Evolutionary conservation across 2,888 invertebrate species (phyloP), one percentile per base, ranked within the genome.

Genomic region (Hermaeophaga mercurialis): DNA sequence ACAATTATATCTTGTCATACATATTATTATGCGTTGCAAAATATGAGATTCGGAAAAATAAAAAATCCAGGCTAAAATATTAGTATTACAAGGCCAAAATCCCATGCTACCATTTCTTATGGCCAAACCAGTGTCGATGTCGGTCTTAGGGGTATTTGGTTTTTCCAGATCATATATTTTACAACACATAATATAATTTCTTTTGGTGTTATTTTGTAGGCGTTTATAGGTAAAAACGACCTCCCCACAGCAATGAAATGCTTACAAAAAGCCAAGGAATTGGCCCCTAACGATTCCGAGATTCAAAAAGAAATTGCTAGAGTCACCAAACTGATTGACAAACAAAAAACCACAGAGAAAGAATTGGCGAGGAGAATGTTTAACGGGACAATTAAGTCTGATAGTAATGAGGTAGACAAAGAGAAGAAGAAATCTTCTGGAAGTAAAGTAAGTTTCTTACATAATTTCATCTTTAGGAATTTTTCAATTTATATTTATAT

Each of bases 231-330:
- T 2, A 87, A 87, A 78, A 86, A 86, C 0, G 87, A 91, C 52
- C 84, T 87, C 38, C 76, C 84, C 1, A 85, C 85, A 41, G 93
- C 94, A 0, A 81, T 92, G 53, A 79, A 80, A 43, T 82, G 86
- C 17, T 75, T 89, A 46, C 81, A 82, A 58, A 82, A 82, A 70
- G 89, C 87, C 1, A 79, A 83, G 17, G 82, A 82, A 53, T 72
- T 87, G 45, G 85, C 87, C 63, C 89, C 90, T 0, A 83, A 85
- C 9, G 84, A 84, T 69, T 36, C 68, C 0, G 80, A 78, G 5
- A 79, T 78, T 1, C 71, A 80, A 24, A 82, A 81, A 45, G 82
- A 84, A 70, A 72, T 84, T 14, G 48, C 50, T n/a, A 56, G 58
- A 12, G 62, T 78, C 22, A 69, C 67, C 12, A 68, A 65, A 34